Evolutionary conservation across 2,113 vertebrate genomes (phyloP), one percentile per base, ranked within the genome.

Genomic region (Propithecus coquereli): DNA sequence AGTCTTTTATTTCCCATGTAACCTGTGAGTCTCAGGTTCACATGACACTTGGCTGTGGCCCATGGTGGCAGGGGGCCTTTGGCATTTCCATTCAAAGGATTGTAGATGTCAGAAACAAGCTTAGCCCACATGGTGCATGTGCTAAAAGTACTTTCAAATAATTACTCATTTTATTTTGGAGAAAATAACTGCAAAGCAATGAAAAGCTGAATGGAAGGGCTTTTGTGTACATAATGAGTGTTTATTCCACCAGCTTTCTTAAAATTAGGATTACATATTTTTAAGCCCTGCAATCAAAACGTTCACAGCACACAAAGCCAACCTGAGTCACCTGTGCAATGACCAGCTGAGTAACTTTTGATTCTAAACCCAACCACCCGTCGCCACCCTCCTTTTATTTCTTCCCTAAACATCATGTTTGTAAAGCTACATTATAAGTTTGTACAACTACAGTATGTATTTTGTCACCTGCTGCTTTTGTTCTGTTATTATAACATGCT

Each of bases 141-240:
- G 50, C 14, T 80, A 83, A 85, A 92, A 95, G 59, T 89, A 66
- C 80, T 95, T 96, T 85, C 52, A 43, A 92, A 95, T 95, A 95
- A 96, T 94, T 92, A 79, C 20, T 87, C 13, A 34, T 84, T 94
- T 93, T 92, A 91, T 89, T 96, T 96, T 77, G 70, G 50, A 92
- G 85, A 91, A 96, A 96, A 96, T 85, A 87, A 94, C 68, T 90
- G 37, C 54, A 95, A 84, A 95, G 74, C 43, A 92, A 90, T 94
- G 80, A 90, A 96, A 95, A 87, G 85, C 80, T 96, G 40, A 82
- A 94, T 54, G 23, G 57, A 88, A 90, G 5, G 32, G 54, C 18
- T 79, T 95, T 90, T 94, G 40, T 91, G 59, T 81, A 40, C 8
- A 1, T 87, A 92, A 97, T 84, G 43, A 90, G 34, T 94, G 87